These are phyloP conservation scores for Trissoscelio sp. DNA, from an alignment of 2,888 invertebrate species.

Conservation along the genomic window DNA sequence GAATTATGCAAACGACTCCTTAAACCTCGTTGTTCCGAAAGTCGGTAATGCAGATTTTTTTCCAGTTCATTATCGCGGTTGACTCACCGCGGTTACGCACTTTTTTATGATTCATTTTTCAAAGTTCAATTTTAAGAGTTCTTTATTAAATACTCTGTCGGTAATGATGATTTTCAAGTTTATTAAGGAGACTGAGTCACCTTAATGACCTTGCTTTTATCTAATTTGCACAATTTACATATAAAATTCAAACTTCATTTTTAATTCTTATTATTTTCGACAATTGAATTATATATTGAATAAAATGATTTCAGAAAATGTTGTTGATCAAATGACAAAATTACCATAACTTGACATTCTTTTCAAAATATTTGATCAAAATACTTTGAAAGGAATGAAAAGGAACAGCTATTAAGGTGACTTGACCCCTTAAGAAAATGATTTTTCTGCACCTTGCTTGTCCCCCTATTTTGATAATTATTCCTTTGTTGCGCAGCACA, in stretches of 20 bases:
- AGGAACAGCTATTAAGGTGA: too few relatives aligned
- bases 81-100: conserved; percentile 9
- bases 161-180: conserved; percentile 21
- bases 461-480: conserved; percentile 39
- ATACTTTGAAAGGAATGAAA: too few relatives aligned
- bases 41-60: conserved; percentile 48
- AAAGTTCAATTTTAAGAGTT: not conserved
- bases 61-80: conserved; percentile 33
- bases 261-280: too few relatives aligned
- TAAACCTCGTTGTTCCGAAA: conserved; percentile 22
- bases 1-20: conserved; percentile 56
- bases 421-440: not conserved
- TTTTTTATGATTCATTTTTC: conserved; percentile 10
- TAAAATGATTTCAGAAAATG: too few relatives aligned
- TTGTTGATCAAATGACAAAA: too few relatives aligned
- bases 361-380: too few relatives aligned
- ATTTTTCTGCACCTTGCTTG: not conserved
- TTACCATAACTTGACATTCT: too few relatives aligned
- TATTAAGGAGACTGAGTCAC: too few relatives aligned
- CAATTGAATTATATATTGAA: too few relatives aligned
- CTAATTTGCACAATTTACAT: too few relatives aligned
- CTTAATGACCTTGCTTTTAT: too few relatives aligned
- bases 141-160: not conserved
- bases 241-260: too few relatives aligned
- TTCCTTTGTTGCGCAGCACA: conserved; percentile 52